Percentiles rank a stretch among this genome's conserved stretches.
These are phyloP conservation scores for Episyrphus balteatus DNA, from an alignment of 1,140 invertebrate species.

Conservation along the genomic window DNA sequence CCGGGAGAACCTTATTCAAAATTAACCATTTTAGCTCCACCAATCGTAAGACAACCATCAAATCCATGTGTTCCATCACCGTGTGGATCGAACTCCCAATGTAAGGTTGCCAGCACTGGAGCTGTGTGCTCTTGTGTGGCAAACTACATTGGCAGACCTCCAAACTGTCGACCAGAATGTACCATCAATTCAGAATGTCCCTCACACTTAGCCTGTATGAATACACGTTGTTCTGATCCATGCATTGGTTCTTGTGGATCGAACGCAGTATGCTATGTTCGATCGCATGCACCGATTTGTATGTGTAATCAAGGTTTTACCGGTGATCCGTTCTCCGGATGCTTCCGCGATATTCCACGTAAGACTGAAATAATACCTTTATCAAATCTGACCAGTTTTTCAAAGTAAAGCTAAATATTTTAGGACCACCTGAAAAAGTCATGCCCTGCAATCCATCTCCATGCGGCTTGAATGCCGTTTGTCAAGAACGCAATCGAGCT, in stretches of 20 bases:
- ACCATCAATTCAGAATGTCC: slow-evolving; percentile 56
- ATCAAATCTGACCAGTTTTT: neutral
- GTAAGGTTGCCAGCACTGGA: slow-evolving; percentile 44
- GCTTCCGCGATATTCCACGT: slow-evolving; percentile 42
- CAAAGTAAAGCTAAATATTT: slow-evolving; percentile 1
- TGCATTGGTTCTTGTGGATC: slow-evolving; percentile 60
- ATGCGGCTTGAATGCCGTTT: slow-evolving; percentile 71
- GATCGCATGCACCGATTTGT: slow-evolving; percentile 59
- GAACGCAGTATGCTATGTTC: slow-evolving; percentile 54
- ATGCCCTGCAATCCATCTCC: slow-evolving; percentile 53
- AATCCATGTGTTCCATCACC: slow-evolving; percentile 52
- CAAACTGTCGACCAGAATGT: slow-evolving; percentile 62
- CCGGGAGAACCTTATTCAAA: slow-evolving; percentile 6
- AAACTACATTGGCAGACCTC: slow-evolving; percentile 57
- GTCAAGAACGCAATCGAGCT: slow-evolving; percentile 58
- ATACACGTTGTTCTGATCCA: slow-evolving; percentile 57
- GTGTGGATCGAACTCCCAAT: slow-evolving; percentile 55
- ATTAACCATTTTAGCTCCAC: slow-evolving; percentile 16
- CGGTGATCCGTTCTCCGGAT: slow-evolving; percentile 63
- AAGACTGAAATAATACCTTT: slow-evolving; percentile 19
- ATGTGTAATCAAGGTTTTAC: slow-evolving; percentile 54
- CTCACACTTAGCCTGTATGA: slow-evolving; percentile 52
- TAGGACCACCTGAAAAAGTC: slow-evolving; percentile 38
- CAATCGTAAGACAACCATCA: neutral
- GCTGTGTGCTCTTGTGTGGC: slow-evolving; percentile 54